Percentiles rank a stretch among this genome's conserved stretches.
phyloP scores from a whole-genome alignment of 2,113 vertebrate genomes.

The Cathartes aura region DNA sequence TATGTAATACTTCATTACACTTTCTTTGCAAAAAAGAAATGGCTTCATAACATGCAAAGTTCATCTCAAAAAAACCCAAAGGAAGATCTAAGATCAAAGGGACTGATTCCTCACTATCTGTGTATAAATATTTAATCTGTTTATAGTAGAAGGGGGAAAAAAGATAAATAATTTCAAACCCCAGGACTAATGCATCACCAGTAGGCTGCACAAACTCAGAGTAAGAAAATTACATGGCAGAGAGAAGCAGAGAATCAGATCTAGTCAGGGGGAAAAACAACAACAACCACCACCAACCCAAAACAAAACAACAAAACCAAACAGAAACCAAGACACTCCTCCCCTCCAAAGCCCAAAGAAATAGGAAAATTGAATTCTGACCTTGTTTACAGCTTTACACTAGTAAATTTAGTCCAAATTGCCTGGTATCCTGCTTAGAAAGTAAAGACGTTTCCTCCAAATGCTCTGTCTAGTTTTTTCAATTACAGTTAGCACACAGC shows the following conservation, averaged over 20 bases:
- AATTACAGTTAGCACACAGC: neutral
- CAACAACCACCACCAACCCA: neutral
- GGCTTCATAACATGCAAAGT: neutral
- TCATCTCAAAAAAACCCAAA: neutral
- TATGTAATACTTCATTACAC: neutral
- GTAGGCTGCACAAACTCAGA: neutral
- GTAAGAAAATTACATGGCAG: neutral
- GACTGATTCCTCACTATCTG: neutral
- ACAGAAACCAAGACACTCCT: neutral
- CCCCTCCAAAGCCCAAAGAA: neutral
- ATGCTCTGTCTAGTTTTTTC: neutral
- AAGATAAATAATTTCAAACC: neutral
- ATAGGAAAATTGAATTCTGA: neutral
- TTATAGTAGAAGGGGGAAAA: neutral
- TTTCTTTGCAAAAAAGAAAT: neutral
- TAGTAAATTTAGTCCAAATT: neutral
- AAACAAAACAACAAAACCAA: neutral
- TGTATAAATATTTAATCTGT: constrained; percentile 10
- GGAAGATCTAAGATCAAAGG: neutral
- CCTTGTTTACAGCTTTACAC: neutral
- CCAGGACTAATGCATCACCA: neutral
- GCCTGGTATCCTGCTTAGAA: neutral
- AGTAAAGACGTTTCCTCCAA: neutral
- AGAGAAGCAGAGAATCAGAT: neutral
- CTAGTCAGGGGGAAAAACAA: neutral